These are phyloP conservation scores for Antheraea pernyi DNA, from an alignment of 1,140 invertebrate species.

Conservation along the genomic window DNA sequence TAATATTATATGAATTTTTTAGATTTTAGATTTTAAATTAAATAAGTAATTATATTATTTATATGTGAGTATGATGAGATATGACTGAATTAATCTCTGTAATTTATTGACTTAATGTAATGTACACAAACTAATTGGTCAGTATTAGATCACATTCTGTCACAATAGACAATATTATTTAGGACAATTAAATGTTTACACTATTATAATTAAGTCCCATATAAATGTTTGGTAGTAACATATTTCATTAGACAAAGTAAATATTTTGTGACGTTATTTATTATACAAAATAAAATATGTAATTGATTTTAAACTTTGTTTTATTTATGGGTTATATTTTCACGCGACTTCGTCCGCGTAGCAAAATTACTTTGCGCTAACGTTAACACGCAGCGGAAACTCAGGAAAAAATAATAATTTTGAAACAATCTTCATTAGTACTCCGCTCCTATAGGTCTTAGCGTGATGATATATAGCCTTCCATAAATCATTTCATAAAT, in stretches of 20 bases:
- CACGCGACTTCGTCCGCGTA: too few relatives aligned
- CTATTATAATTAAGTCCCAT: background rate
- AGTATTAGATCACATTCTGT: conserved; percentile 1
- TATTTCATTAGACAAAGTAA: background rate
- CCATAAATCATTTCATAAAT: too few relatives aligned
- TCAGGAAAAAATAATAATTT: too few relatives aligned
- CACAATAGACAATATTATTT: conserved; percentile 3
- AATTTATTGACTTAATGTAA: background rate
- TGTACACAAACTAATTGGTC: background rate
- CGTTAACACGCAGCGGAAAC: too few relatives aligned
- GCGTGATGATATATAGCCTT: too few relatives aligned
- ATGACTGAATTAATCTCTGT: background rate
- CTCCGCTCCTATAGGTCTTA: too few relatives aligned
- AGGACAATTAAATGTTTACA: background rate
- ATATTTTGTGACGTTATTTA: conserved; percentile 3
- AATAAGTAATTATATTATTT: background rate
- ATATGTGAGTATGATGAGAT: background rate
- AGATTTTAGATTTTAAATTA: background rate
- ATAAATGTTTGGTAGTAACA: background rate
- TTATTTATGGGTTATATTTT: background rate
- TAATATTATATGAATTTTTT: background rate
- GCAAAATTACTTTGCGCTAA: too few relatives aligned
- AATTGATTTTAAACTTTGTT: background rate
- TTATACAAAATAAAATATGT: background rate
- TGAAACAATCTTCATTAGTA: too few relatives aligned